Percentiles rank a stretch among this genome's conserved stretches.
These are phyloP conservation scores for Parapristionchus giblindavisi DNA, from an alignment of 2,888 invertebrate species.

Conservation along the genomic window DNA sequence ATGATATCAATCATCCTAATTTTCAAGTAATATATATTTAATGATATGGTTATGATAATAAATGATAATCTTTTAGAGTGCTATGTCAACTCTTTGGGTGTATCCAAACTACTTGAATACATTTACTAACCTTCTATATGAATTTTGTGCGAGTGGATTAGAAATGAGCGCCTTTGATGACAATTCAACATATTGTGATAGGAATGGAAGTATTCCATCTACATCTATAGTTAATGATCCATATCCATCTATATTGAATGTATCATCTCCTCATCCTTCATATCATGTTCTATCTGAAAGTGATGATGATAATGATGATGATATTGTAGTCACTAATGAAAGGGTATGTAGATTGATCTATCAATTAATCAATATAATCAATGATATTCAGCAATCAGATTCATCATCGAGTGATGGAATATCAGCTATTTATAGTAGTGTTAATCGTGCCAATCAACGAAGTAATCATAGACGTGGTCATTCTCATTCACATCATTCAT, in stretches of 20 bases:
- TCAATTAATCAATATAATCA: neutral
- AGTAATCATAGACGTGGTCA: too few species aligned
- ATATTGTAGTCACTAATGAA: neutral
- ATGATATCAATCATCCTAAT: constrained; percentile 32
- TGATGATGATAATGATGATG: neutral
- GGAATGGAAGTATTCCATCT: neutral
- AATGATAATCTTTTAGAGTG: too few species aligned
- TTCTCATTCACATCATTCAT: neutral
- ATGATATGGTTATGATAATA: neutral
- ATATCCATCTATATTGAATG: too few species aligned
- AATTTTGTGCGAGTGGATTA: constrained; percentile 28
- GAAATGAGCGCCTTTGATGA: constrained; percentile 4
- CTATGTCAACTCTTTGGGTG: neutral
- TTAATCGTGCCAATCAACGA: too few species aligned
- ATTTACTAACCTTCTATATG: constrained; percentile 23
- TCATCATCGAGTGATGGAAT: constrained; percentile 17
- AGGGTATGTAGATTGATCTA: constrained; percentile 4
- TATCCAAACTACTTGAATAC: neutral
- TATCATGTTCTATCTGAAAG: too few species aligned
- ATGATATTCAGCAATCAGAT: constrained; percentile 18
- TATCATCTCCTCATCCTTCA: too few species aligned
- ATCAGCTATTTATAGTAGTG: neutral
- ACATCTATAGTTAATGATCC: too few species aligned
- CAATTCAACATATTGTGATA: constrained; percentile 12
- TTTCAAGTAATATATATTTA: constrained; percentile 12